A percentile compares a stretch with the other conserved stretches of the same genome.
Evolutionary conservation across 2,113 vertebrate species (phyloP).

Genomic region (Rhinichthys klamathensis): DNA sequence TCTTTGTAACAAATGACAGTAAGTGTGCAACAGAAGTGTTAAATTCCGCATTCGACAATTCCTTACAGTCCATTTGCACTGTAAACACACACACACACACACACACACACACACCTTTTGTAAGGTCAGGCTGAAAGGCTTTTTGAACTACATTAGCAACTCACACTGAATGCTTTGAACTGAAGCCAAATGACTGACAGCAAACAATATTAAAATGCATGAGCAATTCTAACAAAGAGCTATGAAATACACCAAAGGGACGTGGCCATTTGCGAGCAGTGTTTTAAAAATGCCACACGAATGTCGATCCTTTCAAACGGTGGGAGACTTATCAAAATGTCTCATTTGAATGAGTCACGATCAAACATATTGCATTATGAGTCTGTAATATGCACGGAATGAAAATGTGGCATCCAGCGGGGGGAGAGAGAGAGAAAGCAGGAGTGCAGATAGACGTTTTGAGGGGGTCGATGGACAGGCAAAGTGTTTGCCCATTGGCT

Average conservation of each 20-base stretch:
- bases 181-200: slow-evolving; percentile 59
- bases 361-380: slow-evolving; percentile 60
- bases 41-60: slow-evolving; percentile 29
- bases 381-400: slow-evolving; percentile 54
- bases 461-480: slow-evolving; percentile 57
- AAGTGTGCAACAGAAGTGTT: background rate
- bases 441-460: slow-evolving; percentile 52
- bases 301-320: slow-evolving; percentile 48
- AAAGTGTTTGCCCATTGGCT: slow-evolving; percentile 67
- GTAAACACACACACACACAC: slow-evolving; percentile 39
- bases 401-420: slow-evolving; percentile 58
- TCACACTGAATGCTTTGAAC: slow-evolving; percentile 57
- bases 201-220: slow-evolving; percentile 60
- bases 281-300: slow-evolving; percentile 54
- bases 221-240: slow-evolving; percentile 58
- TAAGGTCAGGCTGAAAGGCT: slow-evolving; percentile 29
- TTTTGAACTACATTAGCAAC: slow-evolving; percentile 48
- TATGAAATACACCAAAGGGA: slow-evolving; percentile 46
- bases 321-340: slow-evolving; percentile 56
- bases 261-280: slow-evolving; percentile 49
- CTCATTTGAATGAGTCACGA: slow-evolving; percentile 61
- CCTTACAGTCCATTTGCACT: slow-evolving; percentile 17
- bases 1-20: background rate
- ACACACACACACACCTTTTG: slow-evolving; percentile 23
- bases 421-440: slow-evolving; percentile 37